Conservation (phyloP, 2,113 vertebrate species). For the Zapornia atra region DNA sequence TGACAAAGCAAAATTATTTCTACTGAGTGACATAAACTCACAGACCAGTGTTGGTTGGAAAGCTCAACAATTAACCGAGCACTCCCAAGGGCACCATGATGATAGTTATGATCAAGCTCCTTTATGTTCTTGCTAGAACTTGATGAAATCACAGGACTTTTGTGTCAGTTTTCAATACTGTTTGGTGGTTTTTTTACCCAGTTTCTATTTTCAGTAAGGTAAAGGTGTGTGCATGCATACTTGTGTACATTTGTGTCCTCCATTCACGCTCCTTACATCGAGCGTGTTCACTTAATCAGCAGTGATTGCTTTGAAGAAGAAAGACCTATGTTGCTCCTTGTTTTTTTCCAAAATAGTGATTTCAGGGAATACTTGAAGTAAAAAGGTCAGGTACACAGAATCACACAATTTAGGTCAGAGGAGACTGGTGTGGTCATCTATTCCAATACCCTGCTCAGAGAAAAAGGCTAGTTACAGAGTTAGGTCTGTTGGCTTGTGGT, state of each 20-base stretch:
- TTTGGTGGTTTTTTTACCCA: rapidly evolving
- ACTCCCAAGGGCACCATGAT: too few species aligned
- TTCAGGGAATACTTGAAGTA: not conserved
- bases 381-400: not conserved
- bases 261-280: not conserved
- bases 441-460: not conserved
- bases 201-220: not conserved
- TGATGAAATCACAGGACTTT: not conserved
- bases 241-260: not conserved
- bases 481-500: not conserved
- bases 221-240: rapidly evolving
- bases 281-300: not conserved
- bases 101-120: not conserved
- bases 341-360: not conserved
- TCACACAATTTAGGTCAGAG: not conserved
- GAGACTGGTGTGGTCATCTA: not conserved
- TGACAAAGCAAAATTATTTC: not conserved
- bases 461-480: not conserved
- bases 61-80: too few species aligned
- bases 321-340: not conserved
- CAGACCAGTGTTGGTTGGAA: too few species aligned
- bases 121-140: not conserved
- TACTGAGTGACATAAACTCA: too few species aligned
- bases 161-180: not conserved
- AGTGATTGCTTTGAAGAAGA: not conserved